Conservation (phyloP, 2,888 invertebrate species). For the Phaonia tiefii region DNA sequence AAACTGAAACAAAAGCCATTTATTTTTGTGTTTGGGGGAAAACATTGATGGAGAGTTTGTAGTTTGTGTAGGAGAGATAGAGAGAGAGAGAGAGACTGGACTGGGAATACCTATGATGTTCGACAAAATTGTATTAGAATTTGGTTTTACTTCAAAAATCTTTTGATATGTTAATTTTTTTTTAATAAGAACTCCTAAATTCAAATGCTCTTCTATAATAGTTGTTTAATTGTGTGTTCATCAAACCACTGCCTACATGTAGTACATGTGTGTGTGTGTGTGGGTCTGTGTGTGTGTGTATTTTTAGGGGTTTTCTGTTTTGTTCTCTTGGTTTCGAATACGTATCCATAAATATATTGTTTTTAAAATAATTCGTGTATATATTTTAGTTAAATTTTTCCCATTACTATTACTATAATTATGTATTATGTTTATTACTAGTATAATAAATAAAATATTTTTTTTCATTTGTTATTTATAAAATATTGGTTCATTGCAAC, state of each 20-base stretch:
- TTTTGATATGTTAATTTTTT: conserved; percentile 37
- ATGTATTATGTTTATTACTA: too few species aligned
- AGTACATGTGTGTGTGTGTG: neutral
- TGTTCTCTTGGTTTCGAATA: conserved; percentile 50
- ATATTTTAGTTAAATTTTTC: conserved; percentile 43
- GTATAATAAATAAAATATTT: too few species aligned
- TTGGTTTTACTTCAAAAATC: conserved; percentile 24
- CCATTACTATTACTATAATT: conserved; percentile 44
- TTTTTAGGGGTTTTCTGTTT: conserved; percentile 32
- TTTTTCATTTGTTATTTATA: conserved; percentile 52
- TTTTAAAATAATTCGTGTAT: conserved; percentile 53
- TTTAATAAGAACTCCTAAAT: conserved; percentile 32
- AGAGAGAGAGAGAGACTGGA: neutral
- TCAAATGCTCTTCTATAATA: conserved; percentile 24
- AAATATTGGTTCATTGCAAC: conserved; percentile 67
- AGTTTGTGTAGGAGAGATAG: neutral
- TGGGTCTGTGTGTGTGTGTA: conserved; percentile 33
- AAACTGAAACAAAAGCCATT: conserved; percentile 7
- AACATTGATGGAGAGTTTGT: too few species aligned
- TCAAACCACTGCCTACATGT: conserved; percentile 3
- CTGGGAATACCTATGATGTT: conserved; percentile 23
- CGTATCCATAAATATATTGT: conserved; percentile 62
- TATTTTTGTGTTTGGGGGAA: neutral
- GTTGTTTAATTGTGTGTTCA: conserved; percentile 18
- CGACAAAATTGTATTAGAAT: conserved; percentile 19